phyloP scores from a whole-genome alignment of 2,797 vertebrate species.

The Toxotes lorentzi region DNA sequence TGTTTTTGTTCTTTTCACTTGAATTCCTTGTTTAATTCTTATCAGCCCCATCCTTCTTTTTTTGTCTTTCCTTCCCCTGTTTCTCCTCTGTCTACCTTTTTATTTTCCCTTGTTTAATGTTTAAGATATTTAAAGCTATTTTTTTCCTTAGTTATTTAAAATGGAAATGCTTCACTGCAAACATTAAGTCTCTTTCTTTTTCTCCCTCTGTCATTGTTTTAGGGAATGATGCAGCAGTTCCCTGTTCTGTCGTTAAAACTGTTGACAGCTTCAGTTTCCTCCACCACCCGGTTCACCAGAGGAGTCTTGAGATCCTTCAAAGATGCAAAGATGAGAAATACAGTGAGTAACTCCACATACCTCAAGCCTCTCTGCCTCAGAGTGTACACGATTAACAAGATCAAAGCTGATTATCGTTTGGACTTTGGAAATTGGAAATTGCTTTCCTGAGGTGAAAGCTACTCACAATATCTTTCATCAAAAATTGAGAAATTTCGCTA shows the following conservation, averaged over 20 bases:
- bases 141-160: not conserved
- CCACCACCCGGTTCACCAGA: constrained; percentile 99
- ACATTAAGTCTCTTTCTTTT: not conserved
- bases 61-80: not conserved
- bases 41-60: not conserved
- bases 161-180: not conserved
- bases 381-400: not conserved
- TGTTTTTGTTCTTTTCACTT: constrained; percentile 10
- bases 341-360: constrained; percentile 89
- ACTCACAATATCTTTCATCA: not conserved
- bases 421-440: not conserved
- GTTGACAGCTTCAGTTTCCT: constrained; percentile 99
- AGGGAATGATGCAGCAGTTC: constrained; percentile 87
- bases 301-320: constrained; percentile 99
- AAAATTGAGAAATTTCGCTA: not conserved
- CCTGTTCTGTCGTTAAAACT: constrained; percentile 90
- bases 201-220: not conserved
- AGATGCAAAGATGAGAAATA: constrained; percentile 99
- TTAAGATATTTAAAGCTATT: not conserved
- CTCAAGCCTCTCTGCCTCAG: not conserved
- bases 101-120: not conserved
- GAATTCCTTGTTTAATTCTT: constrained; percentile 6
- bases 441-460: not conserved
- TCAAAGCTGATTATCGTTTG: not conserved
- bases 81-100: not conserved